Percentiles rank a stretch among this genome's conserved stretches.
These are phyloP conservation scores for Euphonia xanthogaster DNA, from an alignment of 2,797 vertebrate genomes.

Conservation along the genomic window DNA sequence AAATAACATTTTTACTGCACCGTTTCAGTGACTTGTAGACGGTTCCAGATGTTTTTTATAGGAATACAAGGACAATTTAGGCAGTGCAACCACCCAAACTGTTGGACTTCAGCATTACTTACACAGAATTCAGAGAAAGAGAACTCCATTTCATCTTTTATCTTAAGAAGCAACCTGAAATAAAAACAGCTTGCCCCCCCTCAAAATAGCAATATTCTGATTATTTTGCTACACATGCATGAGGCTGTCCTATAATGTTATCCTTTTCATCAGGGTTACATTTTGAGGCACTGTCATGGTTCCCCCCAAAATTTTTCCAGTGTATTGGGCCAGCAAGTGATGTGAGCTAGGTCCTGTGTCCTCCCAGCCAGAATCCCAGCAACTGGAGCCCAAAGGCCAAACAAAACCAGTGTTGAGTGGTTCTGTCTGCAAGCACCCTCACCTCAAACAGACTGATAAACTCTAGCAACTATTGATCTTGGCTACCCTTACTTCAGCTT, in stretches of 20 bases:
- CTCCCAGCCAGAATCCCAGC: not conserved
- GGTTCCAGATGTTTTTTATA: not conserved
- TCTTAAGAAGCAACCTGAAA: constrained; percentile 42
- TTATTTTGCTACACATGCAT: not conserved
- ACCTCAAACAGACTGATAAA: not conserved
- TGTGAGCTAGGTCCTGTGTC: not conserved
- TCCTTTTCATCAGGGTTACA: not conserved
- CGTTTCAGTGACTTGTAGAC: constrained; percentile 8
- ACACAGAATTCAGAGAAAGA: constrained; percentile 25
- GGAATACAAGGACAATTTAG: constrained; percentile 37
- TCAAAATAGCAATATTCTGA: not conserved
- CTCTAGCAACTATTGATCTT: not conserved
- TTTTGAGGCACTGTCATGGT: not conserved
- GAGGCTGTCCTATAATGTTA: not conserved
- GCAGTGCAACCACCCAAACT: constrained; percentile 27
- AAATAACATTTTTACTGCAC: not conserved
- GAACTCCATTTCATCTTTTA: not conserved
- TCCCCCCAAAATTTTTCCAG: not conserved
- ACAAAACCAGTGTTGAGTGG: rapidly evolving
- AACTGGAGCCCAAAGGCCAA: not conserved
- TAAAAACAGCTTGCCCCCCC: not conserved
- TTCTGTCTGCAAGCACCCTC: not conserved
- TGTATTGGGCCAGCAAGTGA: not conserved
- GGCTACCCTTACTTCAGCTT: constrained; percentile 9
- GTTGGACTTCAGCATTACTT: not conserved